These are phyloP conservation scores for Himalopsyche phryganea DNA, from an alignment of 1,140 invertebrate species.

Conservation along the genomic window DNA sequence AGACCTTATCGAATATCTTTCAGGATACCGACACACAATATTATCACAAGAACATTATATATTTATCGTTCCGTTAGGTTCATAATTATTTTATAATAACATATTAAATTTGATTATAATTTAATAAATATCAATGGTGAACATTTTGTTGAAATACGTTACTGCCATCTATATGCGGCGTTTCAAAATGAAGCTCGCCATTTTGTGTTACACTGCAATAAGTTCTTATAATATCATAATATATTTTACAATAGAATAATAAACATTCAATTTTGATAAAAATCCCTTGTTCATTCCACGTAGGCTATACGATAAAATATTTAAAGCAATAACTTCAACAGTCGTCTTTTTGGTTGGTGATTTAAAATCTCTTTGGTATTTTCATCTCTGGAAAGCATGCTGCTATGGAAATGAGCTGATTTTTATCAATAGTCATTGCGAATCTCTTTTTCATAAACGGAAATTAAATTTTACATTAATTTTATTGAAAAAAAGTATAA, in stretches of 20 bases:
- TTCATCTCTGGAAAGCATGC: neutral
- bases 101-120: neutral
- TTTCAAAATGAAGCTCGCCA: constrained; percentile 13
- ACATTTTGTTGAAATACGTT: constrained; percentile 13
- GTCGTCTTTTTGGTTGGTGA: neutral
- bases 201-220: neutral
- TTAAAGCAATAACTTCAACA: neutral
- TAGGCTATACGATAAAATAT: neutral
- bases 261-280: constrained; percentile 5
- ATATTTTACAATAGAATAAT: constrained; percentile 2
- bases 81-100: too few species aligned
- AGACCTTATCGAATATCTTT: neutral
- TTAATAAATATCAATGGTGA: constrained; percentile 5
- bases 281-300: constrained; percentile 15
- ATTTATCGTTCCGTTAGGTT: neutral
- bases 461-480: neutral
- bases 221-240: too few species aligned
- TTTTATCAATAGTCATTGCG: neutral
- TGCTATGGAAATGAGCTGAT: neutral
- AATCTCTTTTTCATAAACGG: neutral
- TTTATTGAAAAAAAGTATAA: too few species aligned
- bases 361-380: neutral
- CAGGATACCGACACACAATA: constrained; percentile 6
- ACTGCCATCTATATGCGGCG: neutral
- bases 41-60: constrained; percentile 22